These are phyloP conservation scores for Aldrovandia affinis DNA, from an alignment of 2,797 vertebrate genomes.

Conservation along the genomic window DNA sequence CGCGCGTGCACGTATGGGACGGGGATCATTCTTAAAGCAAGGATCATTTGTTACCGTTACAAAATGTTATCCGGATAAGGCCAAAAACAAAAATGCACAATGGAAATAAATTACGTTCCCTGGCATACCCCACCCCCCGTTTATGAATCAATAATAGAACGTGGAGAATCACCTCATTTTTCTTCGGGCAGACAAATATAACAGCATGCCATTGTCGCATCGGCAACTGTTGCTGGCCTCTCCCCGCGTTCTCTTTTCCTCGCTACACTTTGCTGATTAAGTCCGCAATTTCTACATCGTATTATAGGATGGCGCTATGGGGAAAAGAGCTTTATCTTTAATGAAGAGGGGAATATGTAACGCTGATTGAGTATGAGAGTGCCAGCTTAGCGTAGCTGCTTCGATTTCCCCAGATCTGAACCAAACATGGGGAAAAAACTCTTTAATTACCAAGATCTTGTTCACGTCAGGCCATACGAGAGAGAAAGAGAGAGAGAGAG, in stretches of 20 bases:
- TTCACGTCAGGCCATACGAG: background rate
- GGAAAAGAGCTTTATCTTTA: slow-evolving; percentile 36
- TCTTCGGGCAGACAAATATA: background rate
- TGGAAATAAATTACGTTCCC: background rate
- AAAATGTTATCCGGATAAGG: background rate
- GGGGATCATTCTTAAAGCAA: background rate
- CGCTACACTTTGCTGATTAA: background rate
- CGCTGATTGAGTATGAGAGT: slow-evolving; percentile 27
- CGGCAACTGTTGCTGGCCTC: background rate
- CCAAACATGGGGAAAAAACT: background rate
- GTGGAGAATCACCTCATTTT: background rate
- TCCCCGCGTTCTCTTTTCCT: background rate
- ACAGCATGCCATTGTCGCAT: background rate
- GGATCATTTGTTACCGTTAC: background rate
- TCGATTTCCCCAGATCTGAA: background rate
- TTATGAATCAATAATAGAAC: background rate
- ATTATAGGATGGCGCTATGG: background rate
- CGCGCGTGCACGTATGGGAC: no score
- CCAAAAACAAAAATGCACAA: background rate
- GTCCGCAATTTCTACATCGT: background rate
- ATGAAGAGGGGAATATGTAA: slow-evolving; percentile 38
- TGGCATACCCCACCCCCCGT: no score
- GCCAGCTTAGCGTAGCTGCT: slow-evolving; percentile 1
- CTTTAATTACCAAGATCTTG: slow-evolving; percentile 9
- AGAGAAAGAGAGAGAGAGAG: background rate